Evolutionary conservation across 2,113 vertebrate genomes (phyloP).

Genomic region (Dasyurus viverrinus): DNA sequence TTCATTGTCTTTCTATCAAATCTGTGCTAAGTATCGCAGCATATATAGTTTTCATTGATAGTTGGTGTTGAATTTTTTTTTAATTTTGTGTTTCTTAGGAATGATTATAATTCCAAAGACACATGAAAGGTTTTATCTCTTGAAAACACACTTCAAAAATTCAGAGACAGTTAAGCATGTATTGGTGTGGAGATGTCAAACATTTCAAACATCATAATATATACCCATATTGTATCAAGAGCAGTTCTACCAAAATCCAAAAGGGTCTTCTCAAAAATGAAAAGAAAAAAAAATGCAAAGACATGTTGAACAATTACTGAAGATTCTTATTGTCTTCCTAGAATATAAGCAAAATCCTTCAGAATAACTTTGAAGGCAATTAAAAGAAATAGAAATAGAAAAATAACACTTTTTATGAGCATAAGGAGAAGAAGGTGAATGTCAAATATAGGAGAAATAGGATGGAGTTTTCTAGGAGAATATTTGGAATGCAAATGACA

Average conservation of each 20-base stretch:
- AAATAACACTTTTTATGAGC: background rate
- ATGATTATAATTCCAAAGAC: too few relatives aligned
- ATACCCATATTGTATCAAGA: background rate
- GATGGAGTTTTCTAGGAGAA: background rate
- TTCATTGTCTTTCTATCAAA: too few relatives aligned
- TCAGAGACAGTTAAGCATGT: background rate
- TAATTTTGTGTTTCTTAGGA: too few relatives aligned
- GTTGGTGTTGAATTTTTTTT: too few relatives aligned
- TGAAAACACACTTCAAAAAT: background rate
- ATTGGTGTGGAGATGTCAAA: background rate
- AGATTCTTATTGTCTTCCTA: background rate
- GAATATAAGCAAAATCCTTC: background rate
- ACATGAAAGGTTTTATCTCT: background rate
- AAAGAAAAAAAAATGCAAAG: background rate
- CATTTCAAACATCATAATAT: background rate
- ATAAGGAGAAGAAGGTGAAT: background rate
- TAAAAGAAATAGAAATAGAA: background rate
- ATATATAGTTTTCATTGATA: too few relatives aligned
- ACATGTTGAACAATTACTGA: background rate
- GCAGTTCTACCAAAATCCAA: background rate
- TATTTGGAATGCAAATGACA: background rate
- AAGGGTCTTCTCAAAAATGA: background rate
- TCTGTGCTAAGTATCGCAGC: too few relatives aligned
- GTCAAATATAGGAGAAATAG: background rate
- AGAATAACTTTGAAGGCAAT: background rate